phyloP scores from a whole-genome alignment of 2,113 vertebrate species.

The Lophochroa leadbeateri region DNA sequence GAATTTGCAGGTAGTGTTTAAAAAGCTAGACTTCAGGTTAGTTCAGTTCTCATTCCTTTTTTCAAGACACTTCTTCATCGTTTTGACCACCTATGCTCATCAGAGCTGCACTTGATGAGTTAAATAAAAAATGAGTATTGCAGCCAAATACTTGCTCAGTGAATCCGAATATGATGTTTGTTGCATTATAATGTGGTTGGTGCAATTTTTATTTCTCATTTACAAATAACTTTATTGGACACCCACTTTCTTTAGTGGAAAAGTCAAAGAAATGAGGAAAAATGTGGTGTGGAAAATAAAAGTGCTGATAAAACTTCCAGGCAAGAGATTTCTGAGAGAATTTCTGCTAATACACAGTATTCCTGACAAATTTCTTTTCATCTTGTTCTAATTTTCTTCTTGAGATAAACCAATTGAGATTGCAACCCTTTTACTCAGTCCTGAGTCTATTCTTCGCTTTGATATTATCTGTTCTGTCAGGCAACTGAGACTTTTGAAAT shows the following conservation, averaged over 20 bases:
- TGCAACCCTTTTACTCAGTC: slow-evolving; percentile 35
- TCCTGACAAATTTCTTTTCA: neutral
- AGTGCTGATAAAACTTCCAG: neutral
- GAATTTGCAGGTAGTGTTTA: neutral
- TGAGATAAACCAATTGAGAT: slow-evolving; percentile 23
- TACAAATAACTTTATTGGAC: neutral
- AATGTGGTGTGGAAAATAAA: neutral
- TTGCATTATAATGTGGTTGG: neutral
- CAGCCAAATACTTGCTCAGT: rapidly evolving
- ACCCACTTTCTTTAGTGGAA: neutral
- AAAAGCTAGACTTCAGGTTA: neutral
- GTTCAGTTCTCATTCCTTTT: neutral
- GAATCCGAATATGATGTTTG: neutral
- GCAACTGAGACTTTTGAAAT: slow-evolving; percentile 22
- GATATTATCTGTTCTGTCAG: slow-evolving; percentile 29
- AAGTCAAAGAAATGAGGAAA: neutral
- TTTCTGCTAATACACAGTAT: neutral
- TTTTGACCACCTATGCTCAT: neutral
- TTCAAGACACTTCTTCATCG: neutral
- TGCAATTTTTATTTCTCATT: neutral
- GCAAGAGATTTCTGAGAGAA: neutral
- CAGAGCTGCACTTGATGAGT: neutral
- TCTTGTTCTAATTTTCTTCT: slow-evolving; percentile 23
- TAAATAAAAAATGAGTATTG: neutral
- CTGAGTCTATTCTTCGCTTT: slow-evolving; percentile 36